Percentiles rank a stretch among this genome's conserved stretches.
These are phyloP conservation scores for Acleris laterana DNA, from an alignment of 2,888 invertebrate genomes.

Conservation along the genomic window DNA sequence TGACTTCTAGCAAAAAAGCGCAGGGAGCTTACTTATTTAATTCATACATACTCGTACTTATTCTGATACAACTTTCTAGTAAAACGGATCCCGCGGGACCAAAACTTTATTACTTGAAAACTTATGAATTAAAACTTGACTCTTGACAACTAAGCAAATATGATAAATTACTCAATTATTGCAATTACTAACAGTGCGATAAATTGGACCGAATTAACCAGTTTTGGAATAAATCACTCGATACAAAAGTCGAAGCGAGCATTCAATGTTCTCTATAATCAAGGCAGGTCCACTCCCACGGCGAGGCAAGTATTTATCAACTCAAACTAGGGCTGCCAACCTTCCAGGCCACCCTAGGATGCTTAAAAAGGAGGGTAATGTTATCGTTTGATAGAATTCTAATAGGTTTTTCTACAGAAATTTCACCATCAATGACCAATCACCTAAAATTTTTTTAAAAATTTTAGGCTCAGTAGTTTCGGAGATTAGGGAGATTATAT, in stretches of 20 bases:
- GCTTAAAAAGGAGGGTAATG: too few relatives aligned
- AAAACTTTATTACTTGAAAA: slow-evolving; percentile 18
- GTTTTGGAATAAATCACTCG: slow-evolving; percentile 14
- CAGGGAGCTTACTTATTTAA: background rate
- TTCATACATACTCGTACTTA: slow-evolving; percentile 6
- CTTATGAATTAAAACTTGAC: slow-evolving; percentile 23
- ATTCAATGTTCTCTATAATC: slow-evolving; percentile 30
- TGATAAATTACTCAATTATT: slow-evolving; percentile 29
- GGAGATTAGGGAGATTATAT: too few relatives aligned
- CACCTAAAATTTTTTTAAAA: too few relatives aligned
- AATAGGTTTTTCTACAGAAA: too few relatives aligned
- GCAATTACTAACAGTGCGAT: slow-evolving; percentile 21
- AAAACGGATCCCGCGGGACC: slow-evolving; percentile 25
- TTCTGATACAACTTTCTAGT: slow-evolving; percentile 24
- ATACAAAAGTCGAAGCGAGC: slow-evolving; percentile 14
- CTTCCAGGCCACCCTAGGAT: too few relatives aligned
- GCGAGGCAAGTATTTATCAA: slow-evolving; percentile 59
- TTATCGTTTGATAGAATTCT: too few relatives aligned
- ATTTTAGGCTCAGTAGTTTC: too few relatives aligned
- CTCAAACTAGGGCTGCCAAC: too few relatives aligned
- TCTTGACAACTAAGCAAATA: slow-evolving; percentile 11
- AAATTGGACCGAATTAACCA: slow-evolving; percentile 22
- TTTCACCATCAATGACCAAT: too few relatives aligned
- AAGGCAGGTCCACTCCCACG: slow-evolving; percentile 53
- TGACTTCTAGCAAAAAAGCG: background rate